phyloP scores from a whole-genome alignment of 2,888 invertebrate species.

The Ophion slaviceki region DNA sequence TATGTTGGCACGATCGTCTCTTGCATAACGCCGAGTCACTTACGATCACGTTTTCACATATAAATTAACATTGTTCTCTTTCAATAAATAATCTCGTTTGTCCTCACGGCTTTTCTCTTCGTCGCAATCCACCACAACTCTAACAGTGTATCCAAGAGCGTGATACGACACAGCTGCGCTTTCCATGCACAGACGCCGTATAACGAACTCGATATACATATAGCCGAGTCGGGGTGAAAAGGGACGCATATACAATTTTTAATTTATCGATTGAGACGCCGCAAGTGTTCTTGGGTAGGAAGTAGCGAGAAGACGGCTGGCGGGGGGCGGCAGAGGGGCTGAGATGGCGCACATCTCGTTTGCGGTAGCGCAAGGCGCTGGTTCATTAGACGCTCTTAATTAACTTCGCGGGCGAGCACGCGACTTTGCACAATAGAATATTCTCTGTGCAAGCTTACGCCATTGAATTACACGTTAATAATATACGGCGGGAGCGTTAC shows the following conservation, averaged over 20 bases:
- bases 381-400: constrained; percentile 84
- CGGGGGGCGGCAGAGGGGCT: constrained; percentile 27
- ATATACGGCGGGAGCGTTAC: constrained; percentile 79
- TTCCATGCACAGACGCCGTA: constrained; percentile 1
- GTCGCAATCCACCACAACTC: no score
- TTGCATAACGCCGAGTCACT: no score
- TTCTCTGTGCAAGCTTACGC: constrained; percentile 76
- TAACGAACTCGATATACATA: constrained; percentile 1
- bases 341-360: constrained; percentile 77
- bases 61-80: no score
- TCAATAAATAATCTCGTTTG: no score
- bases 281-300: constrained; percentile 74
- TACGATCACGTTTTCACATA: no score
- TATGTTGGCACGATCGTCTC: no score
- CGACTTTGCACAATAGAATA: constrained; percentile 80
- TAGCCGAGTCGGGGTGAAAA: background rate
- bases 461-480: constrained; percentile 83
- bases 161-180: constrained; percentile 32
- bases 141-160: background rate
- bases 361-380: constrained; percentile 78
- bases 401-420: constrained; percentile 82
- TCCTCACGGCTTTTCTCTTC: no score
- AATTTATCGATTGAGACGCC: constrained; percentile 82
- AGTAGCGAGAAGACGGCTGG: constrained; percentile 13
- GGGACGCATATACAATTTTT: constrained; percentile 77